phyloP scores from a whole-genome alignment of 2,888 invertebrate species.

The Ecliptopera silaceata region DNA sequence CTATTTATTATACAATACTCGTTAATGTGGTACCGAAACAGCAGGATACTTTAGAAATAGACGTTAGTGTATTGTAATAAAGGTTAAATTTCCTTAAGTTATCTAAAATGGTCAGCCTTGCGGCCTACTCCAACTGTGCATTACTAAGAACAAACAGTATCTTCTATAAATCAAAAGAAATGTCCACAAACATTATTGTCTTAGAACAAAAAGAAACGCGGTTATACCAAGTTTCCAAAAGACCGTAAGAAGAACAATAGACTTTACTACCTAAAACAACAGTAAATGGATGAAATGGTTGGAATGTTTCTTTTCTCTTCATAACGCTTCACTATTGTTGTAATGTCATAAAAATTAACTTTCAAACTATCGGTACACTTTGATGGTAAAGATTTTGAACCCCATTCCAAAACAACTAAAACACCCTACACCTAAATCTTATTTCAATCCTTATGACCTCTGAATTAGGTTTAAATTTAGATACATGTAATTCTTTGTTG shows the following conservation, averaged over 20 bases:
- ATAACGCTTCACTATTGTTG: conserved; percentile 67
- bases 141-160: conserved; percentile 35
- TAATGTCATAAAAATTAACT: conserved; percentile 79
- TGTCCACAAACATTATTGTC: conserved; percentile 35
- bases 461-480: conserved; percentile 34
- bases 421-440: not conserved
- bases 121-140: conserved; percentile 38
- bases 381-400: conserved; percentile 59
- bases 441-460: conserved; percentile 11
- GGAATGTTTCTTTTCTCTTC: conserved; percentile 68
- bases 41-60: conserved; percentile 45
- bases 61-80: conserved; percentile 11
- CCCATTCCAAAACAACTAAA: conserved; percentile 37
- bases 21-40: conserved; percentile 67
- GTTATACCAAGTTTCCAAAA: conserved; percentile 29
- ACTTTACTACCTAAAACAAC: conserved; percentile 41
- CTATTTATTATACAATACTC: conserved; percentile 48
- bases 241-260: conserved; percentile 33
- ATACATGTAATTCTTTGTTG: conserved; percentile 27
- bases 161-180: conserved; percentile 33
- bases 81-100: conserved; percentile 10
- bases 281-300: conserved; percentile 56
- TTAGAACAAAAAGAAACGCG: conserved; percentile 28
- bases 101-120: conserved; percentile 28
- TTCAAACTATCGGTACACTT: conserved; percentile 73